Percentiles rank a stretch among this genome's conserved stretches.
Evolutionary conservation across 1,140 invertebrate genomes (phyloP).

Genomic region (Trissolcus basalis): DNA sequence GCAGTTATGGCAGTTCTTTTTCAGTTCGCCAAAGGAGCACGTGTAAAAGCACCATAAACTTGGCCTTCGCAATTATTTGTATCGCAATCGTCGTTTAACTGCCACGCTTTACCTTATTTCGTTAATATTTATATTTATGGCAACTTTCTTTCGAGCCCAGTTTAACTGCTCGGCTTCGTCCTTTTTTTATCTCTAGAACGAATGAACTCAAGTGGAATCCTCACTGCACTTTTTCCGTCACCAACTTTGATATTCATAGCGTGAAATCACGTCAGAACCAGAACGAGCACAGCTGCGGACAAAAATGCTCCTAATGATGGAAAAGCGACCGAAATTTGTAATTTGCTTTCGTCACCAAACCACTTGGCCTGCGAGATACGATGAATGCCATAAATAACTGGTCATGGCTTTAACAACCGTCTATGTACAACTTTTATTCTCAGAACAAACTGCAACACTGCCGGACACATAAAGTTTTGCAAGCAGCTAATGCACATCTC

Average conservation of each 20-base stretch:
- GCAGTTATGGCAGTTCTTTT: slow-evolving; percentile 31
- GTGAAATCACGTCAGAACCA: no score
- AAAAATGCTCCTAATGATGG: slow-evolving; percentile 31
- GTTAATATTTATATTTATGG: slow-evolving; percentile 57
- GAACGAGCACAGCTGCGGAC: no score
- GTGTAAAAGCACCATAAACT: slow-evolving; percentile 52
- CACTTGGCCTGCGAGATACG: background rate
- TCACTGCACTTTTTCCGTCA: slow-evolving; percentile 1
- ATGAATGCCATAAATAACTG: slow-evolving; percentile 5
- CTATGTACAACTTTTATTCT: slow-evolving; percentile 22
- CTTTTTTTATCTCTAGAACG: background rate
- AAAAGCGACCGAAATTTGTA: slow-evolving; percentile 37
- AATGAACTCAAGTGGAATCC: no score
- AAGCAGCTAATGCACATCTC: slow-evolving; percentile 5
- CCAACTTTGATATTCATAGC: slow-evolving; percentile 33
- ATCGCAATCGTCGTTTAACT: slow-evolving; percentile 53
- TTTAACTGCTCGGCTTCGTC: slow-evolving; percentile 27
- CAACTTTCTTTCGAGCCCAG: slow-evolving; percentile 33
- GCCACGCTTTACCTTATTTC: slow-evolving; percentile 51
- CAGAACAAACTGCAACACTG: slow-evolving; percentile 5
- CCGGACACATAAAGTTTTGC: slow-evolving; percentile 17
- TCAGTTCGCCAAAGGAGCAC: slow-evolving; percentile 32
- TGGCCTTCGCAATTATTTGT: slow-evolving; percentile 49
- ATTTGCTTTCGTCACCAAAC: background rate
- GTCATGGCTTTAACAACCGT: no score